These are phyloP conservation scores for Rhincodon typus DNA, from an alignment of 2,797 vertebrate species.

Conservation along the genomic window DNA sequence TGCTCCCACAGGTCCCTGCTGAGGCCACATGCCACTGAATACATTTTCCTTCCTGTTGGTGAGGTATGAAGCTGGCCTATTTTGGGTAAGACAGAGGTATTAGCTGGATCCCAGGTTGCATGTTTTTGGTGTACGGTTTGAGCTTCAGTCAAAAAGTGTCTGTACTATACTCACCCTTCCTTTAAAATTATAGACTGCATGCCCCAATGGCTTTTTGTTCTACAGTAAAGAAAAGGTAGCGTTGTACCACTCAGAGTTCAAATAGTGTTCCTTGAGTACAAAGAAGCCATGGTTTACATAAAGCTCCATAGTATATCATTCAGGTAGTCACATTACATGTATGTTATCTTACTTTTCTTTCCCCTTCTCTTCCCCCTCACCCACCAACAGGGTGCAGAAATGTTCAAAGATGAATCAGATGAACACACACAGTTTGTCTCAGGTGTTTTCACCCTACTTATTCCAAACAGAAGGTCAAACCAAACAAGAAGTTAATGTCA, in stretches of 20 bases:
- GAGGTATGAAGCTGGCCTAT: background rate
- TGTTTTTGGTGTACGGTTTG: background rate
- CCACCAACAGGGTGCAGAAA: constrained; percentile 68
- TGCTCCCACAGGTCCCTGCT: background rate
- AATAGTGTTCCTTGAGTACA: background rate
- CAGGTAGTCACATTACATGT: background rate
- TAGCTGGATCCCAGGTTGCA: background rate
- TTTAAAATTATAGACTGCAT: background rate
- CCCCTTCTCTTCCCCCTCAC: background rate
- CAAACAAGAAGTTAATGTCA: constrained; percentile 74
- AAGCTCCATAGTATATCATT: background rate
- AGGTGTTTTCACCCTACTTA: constrained; percentile 81
- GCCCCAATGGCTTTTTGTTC: background rate
- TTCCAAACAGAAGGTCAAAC: constrained; percentile 89
- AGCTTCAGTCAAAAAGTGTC: no score
- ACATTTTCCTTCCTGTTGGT: no score
- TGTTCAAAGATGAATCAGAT: constrained; percentile 88
- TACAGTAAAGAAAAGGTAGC: background rate
- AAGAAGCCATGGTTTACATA: background rate
- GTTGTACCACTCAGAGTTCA: background rate
- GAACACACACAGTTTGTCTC: constrained; percentile 71
- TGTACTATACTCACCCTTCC: background rate
- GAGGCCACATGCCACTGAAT: background rate
- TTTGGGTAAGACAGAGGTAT: background rate
- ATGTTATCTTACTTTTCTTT: background rate